Percentiles rank a stretch among this genome's conserved stretches.
phyloP scores from a whole-genome alignment of 2,888 invertebrate species.

The Geophilus truncorum region DNA sequence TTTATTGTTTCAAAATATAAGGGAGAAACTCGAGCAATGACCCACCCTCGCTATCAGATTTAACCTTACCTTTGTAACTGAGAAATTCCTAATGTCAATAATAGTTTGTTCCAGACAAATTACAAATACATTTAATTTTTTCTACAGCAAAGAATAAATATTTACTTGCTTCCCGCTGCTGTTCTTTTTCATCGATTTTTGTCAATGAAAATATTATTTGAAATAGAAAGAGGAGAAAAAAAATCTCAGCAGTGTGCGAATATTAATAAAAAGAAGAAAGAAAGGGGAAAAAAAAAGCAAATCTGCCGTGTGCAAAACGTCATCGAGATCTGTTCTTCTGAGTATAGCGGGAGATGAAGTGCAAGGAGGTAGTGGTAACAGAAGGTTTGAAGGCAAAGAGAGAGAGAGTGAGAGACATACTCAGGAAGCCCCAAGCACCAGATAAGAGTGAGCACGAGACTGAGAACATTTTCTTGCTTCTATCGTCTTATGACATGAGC shows the following conservation, averaged over 20 bases:
- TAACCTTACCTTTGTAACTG: background rate
- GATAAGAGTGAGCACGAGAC: conserved; percentile 22
- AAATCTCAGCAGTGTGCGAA: background rate
- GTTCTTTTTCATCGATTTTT: background rate
- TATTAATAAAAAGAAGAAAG: background rate
- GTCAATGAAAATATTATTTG: background rate
- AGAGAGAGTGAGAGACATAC: background rate
- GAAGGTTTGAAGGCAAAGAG: background rate
- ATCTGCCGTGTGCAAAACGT: background rate
- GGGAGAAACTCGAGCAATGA: too few relatives aligned
- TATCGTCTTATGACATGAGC: conserved; percentile 9
- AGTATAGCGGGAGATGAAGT: background rate
- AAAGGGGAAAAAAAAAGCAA: background rate
- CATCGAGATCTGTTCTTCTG: conserved; percentile 7
- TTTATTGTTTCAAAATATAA: background rate
- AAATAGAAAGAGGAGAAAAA: background rate
- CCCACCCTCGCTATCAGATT: background rate
- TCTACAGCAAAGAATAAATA: background rate
- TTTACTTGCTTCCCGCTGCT: background rate
- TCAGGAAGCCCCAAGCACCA: conserved; percentile 25
- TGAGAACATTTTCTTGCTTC: conserved; percentile 21
- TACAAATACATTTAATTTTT: background rate
- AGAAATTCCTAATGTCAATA: background rate
- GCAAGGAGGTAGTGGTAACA: conserved; percentile 18
- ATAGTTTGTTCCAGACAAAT: background rate